Percentiles rank a stretch among this genome's conserved stretches.
phyloP scores from a whole-genome alignment of 2,113 vertebrate species.

The Scomber colias region DNA sequence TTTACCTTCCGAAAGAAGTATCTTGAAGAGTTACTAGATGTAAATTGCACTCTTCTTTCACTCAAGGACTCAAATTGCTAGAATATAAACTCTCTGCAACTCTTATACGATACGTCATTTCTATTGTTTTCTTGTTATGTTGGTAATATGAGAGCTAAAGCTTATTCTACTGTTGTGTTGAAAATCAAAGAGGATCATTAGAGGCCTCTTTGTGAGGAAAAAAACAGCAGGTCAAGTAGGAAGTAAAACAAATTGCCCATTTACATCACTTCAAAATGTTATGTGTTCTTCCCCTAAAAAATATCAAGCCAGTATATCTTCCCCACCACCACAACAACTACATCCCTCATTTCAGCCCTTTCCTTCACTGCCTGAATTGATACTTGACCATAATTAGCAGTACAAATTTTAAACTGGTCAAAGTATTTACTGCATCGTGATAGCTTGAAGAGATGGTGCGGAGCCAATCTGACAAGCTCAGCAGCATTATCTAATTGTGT shows the following conservation, averaged over 20 bases:
- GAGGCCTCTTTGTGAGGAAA: not conserved
- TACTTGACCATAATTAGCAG: not conserved
- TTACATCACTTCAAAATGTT: slow-evolving; percentile 28
- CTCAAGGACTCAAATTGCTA: not conserved
- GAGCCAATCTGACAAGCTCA: not conserved
- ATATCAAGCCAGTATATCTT: not conserved
- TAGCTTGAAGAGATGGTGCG: not conserved
- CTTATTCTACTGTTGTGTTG: slow-evolving; percentile 27
- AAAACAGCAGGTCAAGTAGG: not conserved
- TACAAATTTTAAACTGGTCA: slow-evolving; percentile 1
- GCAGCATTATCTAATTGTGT: not conserved
- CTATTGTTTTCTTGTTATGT: not conserved
- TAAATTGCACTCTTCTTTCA: not conserved
- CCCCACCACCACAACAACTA: slow-evolving; percentile 7
- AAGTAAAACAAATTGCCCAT: slow-evolving; percentile 24
- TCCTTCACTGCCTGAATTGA: not conserved
- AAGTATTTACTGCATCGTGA: slow-evolving; percentile 27
- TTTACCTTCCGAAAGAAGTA: not conserved
- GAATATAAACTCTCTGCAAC: not conserved
- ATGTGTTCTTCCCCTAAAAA: not conserved
- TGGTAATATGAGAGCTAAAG: slow-evolving; percentile 17
- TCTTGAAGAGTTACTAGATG: not conserved
- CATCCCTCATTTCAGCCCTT: slow-evolving; percentile 9
- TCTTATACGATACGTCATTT: not conserved
- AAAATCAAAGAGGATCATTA: not conserved